Evolutionary conservation across 2,113 vertebrate genomes (phyloP).

Genomic region (Calonectris borealis): DNA sequence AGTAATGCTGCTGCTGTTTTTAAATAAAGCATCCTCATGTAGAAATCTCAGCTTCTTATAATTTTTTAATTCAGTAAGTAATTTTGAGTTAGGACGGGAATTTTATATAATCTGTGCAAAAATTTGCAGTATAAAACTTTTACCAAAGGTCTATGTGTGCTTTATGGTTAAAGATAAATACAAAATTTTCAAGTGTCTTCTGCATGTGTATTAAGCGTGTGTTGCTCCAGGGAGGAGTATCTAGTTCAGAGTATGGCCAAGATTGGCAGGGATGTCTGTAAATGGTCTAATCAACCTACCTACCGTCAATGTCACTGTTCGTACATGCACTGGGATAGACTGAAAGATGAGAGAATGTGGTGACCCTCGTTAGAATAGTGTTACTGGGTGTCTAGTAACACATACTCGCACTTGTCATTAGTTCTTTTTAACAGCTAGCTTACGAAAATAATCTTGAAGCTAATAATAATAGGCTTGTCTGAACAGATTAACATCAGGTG

Average conservation of each 20-base stretch:
- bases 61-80: neutral
- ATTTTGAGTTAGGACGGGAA: neutral
- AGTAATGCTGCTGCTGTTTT: neutral
- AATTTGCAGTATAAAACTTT: neutral
- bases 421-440: neutral
- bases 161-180: neutral
- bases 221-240: neutral
- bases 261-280: neutral
- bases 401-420: neutral
- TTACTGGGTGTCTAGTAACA: neutral
- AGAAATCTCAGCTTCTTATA: neutral
- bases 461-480: neutral
- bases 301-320: neutral
- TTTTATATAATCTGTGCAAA: neutral
- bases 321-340: rapidly evolving
- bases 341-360: neutral
- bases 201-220: rapidly evolving
- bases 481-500: neutral
- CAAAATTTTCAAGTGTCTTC: neutral
- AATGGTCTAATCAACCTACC: neutral
- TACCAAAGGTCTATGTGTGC: rapidly evolving
- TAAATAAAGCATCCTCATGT: neutral
- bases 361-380: neutral
- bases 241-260: neutral
- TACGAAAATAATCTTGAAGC: neutral